phyloP scores from a whole-genome alignment of 2,888 invertebrate species.

The Phytoseiulus persimilis region DNA sequence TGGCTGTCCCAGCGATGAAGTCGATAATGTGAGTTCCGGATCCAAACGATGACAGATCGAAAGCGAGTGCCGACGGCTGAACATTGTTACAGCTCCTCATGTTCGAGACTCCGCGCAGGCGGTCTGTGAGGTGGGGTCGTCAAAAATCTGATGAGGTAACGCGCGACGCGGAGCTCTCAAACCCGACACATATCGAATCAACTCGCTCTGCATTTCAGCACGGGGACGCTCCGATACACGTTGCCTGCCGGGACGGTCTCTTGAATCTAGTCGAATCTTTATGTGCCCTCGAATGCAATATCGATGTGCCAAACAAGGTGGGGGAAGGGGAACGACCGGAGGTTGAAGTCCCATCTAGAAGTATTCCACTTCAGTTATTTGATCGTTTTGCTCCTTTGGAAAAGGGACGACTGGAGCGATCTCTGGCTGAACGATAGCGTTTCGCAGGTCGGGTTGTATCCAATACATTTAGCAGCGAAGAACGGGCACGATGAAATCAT shows the following conservation, averaged over 20 bases:
- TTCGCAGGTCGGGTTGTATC: slow-evolving; percentile 55
- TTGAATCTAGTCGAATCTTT: slow-evolving; percentile 57
- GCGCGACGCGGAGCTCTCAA: background rate
- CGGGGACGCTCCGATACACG: slow-evolving; percentile 59
- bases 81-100: background rate
- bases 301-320: slow-evolving; percentile 59
- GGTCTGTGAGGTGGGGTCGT: background rate
- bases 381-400: background rate
- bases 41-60: slow-evolving; percentile 20
- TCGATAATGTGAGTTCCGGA: slow-evolving; percentile 52
- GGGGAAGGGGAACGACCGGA: too few relatives aligned
- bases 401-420: background rate
- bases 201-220: slow-evolving; percentile 50
- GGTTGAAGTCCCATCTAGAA: too few relatives aligned
- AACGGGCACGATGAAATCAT: slow-evolving; percentile 64
- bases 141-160: background rate
- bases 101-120: background rate
- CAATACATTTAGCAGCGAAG: slow-evolving; percentile 64
- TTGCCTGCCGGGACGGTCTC: slow-evolving; percentile 56
- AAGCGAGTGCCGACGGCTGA: background rate
- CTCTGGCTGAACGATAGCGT: background rate
- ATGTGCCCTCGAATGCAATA: slow-evolving; percentile 57
- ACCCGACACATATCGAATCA: background rate
- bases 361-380: background rate
- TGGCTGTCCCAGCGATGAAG: slow-evolving; percentile 57